These are phyloP conservation scores for Gephyroberyx darwinii DNA, from an alignment of 2,797 vertebrate species.

Conservation along the genomic window DNA sequence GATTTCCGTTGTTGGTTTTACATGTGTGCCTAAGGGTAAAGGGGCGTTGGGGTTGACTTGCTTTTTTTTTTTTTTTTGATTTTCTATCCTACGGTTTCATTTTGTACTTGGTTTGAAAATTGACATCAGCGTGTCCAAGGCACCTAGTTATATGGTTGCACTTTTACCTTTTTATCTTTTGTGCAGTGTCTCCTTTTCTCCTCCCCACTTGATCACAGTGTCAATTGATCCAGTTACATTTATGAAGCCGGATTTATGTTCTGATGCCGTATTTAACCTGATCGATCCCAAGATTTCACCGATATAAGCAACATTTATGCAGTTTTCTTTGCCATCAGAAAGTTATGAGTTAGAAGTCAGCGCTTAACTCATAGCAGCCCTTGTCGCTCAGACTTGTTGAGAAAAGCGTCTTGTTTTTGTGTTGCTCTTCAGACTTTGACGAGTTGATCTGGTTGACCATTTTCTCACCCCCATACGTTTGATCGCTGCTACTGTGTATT, in stretches of 20 bases:
- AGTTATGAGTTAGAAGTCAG: neutral
- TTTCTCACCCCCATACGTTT: neutral
- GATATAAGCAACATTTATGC: neutral
- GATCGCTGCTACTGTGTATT: constrained; percentile 3
- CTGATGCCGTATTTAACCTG: neutral
- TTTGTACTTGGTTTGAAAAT: constrained; percentile 37
- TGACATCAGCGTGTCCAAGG: constrained; percentile 27
- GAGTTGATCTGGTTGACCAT: neutral
- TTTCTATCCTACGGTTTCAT: neutral
- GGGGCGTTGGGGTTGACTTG: constrained; percentile 16
- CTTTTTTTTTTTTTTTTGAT: constrained; percentile 29
- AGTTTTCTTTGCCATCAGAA: constrained; percentile 8
- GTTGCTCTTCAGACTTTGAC: neutral
- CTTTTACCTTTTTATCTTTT: constrained; percentile 12
- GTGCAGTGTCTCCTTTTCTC: constrained; percentile 41
- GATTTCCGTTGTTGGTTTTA: constrained; percentile 54
- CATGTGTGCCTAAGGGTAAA: constrained; percentile 60
- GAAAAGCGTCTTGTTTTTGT: constrained; percentile 15
- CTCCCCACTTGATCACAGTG: neutral
- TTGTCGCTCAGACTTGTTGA: neutral
- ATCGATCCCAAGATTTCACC: neutral
- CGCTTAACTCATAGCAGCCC: neutral
- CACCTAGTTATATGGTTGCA: constrained; percentile 16
- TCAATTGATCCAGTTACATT: constrained; percentile 16
- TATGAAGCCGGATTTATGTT: constrained; percentile 6